Evolutionary conservation across 2,888 invertebrate species (phyloP), one percentile per base, ranked within the genome.

Genomic region (Phyto melanocephala): DNA sequence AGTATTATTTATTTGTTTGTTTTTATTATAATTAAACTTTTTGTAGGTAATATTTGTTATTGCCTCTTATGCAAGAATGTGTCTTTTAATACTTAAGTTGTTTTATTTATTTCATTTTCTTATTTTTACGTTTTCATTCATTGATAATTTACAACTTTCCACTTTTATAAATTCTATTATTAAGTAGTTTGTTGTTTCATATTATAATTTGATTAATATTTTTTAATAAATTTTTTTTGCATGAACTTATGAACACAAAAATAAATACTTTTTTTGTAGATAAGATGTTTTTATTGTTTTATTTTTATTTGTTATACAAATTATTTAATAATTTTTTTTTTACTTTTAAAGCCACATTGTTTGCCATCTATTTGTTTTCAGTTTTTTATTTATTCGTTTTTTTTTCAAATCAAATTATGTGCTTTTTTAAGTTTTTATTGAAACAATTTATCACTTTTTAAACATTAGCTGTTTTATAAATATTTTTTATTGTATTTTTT

Each of bases 61-160:
- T 4, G n/a, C n/a, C 6, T 33, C n/a, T 52, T 15, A 7, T 13
- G 11, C 40, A 11, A 11, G 11, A 40, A 37, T 1, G 1, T 15
- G 13, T 17, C 33, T 47, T 35, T 58, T 15, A 20, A n/a, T 37
- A 37, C 3, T 40, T 11, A 17, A 24, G 15, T 17, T 15, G 13
- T 0, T 2, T 50, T 50, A 10, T 50, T n/a, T n/a, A n/a, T 22
- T 40, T 54, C 54, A 1, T 15, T 42, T 33, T 10, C 20, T 33
- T 33, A n/a, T 17, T 17, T 47, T 54, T 63, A 42, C 11, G n/a
- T 42, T 52, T 74, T 65, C 50, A 74, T 74, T 63, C 74, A 65
- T 54, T 45, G 42, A 45, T 56, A 56, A 74, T 74, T 65, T 45
- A 65, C 45, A 54, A 74, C 74, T 65, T 65, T 63, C 74, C 54